Base-by-base conservation (phyloP, 2,113 vertebrate genomes). In the Forbesichthys agassizii region DNA sequence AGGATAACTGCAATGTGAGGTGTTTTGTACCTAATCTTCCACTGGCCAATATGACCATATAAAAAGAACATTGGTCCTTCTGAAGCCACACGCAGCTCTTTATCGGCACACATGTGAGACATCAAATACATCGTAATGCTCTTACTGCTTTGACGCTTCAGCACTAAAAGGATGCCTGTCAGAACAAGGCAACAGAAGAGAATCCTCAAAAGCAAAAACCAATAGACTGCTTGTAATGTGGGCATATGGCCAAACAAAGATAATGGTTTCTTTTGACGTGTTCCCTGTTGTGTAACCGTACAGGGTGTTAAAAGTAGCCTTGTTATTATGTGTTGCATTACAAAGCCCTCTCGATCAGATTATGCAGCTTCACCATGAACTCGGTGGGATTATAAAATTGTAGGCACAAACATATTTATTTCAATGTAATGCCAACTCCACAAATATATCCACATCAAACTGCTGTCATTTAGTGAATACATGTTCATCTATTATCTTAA, bases 171-270 rank as follows among this genome's bases (percentile, higher is more conserved):
- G 18, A 70, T 84, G 82, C 66, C 33, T 18, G 61, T 49, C 58
- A 27, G 68, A 51, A 20, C 62, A 77, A 79, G 76, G 76, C 80
- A 88, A 79, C 78, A 52, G 14, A 82, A 77, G 74, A 48, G 36
- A 42, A 75, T 61, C 59, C 68, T 73, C 18, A 9, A 62, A 80
- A 52, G 72, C 69, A 84, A 64, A 75, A 74, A 59, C 52, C 55
- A 18, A 11, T 33, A 67, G 6, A 27, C 33, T 9, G 46, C 56
- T n/a, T 27, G 66, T 72, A 64, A 61, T 70, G 48, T 11, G 18
- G 0, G 5, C 78, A 77, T 49, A 59, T 14, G 73, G 54, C 54
- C 63, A 49, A 57, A 48, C 33, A 57, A 27, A 66, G 42, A 53
- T 74, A n/a, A 55, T 16, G 16, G 13, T 5, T 55, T 18, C 53